Evolutionary conservation across 92 coral and sea anemone species (phyloP), one percentile per base, ranked within the genome.

Genomic region (Galaxea fascicularis): DNA sequence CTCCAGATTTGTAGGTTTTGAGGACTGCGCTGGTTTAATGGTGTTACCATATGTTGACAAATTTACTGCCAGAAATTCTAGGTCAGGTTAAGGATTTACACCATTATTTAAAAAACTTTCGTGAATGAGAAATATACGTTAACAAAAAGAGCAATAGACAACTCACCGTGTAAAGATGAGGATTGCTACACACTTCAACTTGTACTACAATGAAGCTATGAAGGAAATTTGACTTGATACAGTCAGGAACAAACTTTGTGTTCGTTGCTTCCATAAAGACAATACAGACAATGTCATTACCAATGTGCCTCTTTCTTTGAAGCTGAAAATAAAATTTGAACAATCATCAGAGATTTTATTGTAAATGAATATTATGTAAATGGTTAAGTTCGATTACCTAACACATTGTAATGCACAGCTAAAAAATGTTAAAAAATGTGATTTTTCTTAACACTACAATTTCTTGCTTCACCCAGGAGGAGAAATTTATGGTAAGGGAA

Each of bases 221-320:
- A 27, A 97, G 87, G 83, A 97, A 97, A 88, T 92, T 95, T 56
- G 99, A 97, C 82, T 95, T 97, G 82, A 97, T 91, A 68, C 99
- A 97, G 79, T 85, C 91, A 15, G 99, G 99, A 41, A 93, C 86
- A 84, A 97, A 97, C 79, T 72, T 80, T 31, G 97, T 97, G 26
- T 82, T 79, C 45, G 69, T 71, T 30, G 95, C 97, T 54, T 97
- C 99, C 85, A 93, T 89, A 87, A 95, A 97, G 60, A 97, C 89
- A 53, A 97, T 79, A 57, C 99, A 97, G 14, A 93, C 95, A 52
- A 97, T 95, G 81, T 97, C 99, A 49, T 97, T 97, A 0, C 99
- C 99, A 64, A 97, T 93, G 82, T 97, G 99, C 46, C 99, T 82
- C 83, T 96, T 96, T 87, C 98, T 90, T 73, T 95, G 97, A 30